Evolutionary conservation across 2,888 invertebrate species (phyloP).

Genomic region (Antheraea yamamai): DNA sequence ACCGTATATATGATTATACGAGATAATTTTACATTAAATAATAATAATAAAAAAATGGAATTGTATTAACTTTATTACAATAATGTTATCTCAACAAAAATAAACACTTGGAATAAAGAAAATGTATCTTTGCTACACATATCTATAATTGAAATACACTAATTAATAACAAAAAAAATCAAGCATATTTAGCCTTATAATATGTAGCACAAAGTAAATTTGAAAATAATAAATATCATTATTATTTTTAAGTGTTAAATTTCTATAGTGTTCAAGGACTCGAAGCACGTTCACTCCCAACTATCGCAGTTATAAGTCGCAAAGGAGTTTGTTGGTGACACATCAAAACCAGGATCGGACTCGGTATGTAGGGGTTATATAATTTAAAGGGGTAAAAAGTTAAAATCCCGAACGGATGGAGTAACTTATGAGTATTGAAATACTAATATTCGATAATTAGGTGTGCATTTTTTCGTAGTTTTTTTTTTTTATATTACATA

Average conservation of each 20-base stretch:
- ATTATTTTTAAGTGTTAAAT: neutral
- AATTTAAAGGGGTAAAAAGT: neutral
- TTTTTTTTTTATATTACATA: neutral
- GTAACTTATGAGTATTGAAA: neutral
- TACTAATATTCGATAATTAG: neutral
- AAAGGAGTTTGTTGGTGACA: constrained; percentile 30
- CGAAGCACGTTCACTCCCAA: constrained; percentile 12
- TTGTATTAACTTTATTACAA: too few relatives aligned
- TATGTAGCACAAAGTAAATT: neutral
- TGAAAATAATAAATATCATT: neutral
- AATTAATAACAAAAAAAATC: too few relatives aligned
- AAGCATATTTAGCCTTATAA: neutral
- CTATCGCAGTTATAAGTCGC: constrained; percentile 24
- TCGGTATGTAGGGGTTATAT: neutral
- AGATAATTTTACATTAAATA: too few relatives aligned
- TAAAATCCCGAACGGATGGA: neutral
- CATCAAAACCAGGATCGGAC: constrained; percentile 16
- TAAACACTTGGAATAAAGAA: too few relatives aligned
- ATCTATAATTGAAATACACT: too few relatives aligned
- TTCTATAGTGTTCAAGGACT: constrained; percentile 17
- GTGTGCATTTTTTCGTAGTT: neutral
- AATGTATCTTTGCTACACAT: too few relatives aligned
- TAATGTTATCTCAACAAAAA: too few relatives aligned
- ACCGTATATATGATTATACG: too few relatives aligned
- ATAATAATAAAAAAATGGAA: too few relatives aligned